These are phyloP conservation scores for Peucedramus taeniatus DNA, from an alignment of 2,113 vertebrate species.

Conservation along the genomic window DNA sequence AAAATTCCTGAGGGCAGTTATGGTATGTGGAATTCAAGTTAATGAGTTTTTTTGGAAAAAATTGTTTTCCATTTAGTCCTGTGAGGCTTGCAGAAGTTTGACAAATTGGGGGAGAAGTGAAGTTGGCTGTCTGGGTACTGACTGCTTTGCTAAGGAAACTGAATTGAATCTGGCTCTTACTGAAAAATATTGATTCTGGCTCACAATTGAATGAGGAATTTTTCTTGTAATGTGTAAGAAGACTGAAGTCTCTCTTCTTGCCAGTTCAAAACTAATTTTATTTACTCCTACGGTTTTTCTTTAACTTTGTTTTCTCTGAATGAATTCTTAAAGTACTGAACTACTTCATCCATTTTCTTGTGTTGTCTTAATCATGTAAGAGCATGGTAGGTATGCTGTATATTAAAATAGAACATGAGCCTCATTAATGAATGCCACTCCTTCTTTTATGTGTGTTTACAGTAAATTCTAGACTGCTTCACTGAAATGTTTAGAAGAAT, in stretches of 20 bases:
- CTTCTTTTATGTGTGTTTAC: slow-evolving; percentile 37
- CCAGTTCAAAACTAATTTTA: slow-evolving; percentile 53
- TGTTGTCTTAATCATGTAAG: slow-evolving; percentile 10
- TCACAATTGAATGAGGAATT: slow-evolving; percentile 61
- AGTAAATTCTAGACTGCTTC: slow-evolving; percentile 21
- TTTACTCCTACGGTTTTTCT: slow-evolving; percentile 46
- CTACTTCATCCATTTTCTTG: slow-evolving; percentile 29
- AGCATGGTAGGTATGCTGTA: neutral
- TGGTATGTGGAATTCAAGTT: slow-evolving; percentile 28
- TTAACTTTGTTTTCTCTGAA: slow-evolving; percentile 56
- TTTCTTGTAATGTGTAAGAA: slow-evolving; percentile 55
- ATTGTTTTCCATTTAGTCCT: slow-evolving; percentile 16
- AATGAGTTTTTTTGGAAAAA: slow-evolving; percentile 16
- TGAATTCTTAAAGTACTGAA: slow-evolving; percentile 35
- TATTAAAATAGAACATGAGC: slow-evolving; percentile 9
- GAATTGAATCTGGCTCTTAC: slow-evolving; percentile 57
- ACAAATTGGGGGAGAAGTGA: neutral
- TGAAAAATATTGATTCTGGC: slow-evolving; percentile 70
- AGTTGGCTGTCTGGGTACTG: slow-evolving; percentile 5
- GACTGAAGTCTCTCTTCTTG: slow-evolving; percentile 50
- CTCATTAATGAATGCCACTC: slow-evolving; percentile 19
- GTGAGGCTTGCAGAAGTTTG: slow-evolving; percentile 30
- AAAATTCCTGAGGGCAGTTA: slow-evolving; percentile 38
- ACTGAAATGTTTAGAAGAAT: neutral
- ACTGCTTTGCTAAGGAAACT: slow-evolving; percentile 45